Percentiles rank a stretch among this genome's conserved stretches.
These are phyloP conservation scores for Octopus sinensis DNA, from an alignment of 1,140 invertebrate species.

Conservation along the genomic window DNA sequence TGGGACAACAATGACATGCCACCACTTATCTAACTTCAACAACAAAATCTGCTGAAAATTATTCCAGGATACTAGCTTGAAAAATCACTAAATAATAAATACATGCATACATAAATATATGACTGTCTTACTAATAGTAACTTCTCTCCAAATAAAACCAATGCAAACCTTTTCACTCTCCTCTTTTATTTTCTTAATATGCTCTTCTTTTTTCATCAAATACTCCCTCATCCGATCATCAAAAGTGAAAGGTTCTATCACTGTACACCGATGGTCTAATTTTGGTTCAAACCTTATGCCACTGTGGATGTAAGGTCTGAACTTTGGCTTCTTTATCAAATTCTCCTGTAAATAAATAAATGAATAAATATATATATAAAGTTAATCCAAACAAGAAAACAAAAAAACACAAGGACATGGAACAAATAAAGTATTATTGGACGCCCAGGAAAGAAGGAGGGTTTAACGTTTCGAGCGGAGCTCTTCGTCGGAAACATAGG, in stretches of 20 bases:
- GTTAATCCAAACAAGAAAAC: not conserved
- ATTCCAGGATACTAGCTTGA: too few relatives aligned
- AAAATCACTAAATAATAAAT: too few relatives aligned
- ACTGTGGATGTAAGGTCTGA: conserved; percentile 41
- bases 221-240: conserved; percentile 29
- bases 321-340: conserved; percentile 21
- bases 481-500: too few relatives aligned
- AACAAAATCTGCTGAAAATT: too few relatives aligned
- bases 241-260: conserved; percentile 61
- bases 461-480: too few relatives aligned
- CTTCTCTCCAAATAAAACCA: too few relatives aligned
- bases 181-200: conserved; percentile 55
- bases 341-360: not conserved
- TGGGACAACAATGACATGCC: too few relatives aligned
- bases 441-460: too few relatives aligned
- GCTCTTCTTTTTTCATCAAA: conserved; percentile 59
- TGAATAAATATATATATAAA: not conserved
- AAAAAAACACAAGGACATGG: not conserved
- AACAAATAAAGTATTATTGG: too few relatives aligned
- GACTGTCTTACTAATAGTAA: too few relatives aligned
- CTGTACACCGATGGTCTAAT: conserved; percentile 42
- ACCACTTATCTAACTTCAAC: too few relatives aligned
- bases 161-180: conserved; percentile 51
- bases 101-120: too few relatives aligned
- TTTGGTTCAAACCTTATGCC: conserved; percentile 52